phyloP scores from a whole-genome alignment of 1,140 invertebrate genomes.

The silkworm (Bombyx mori) region DNA sequence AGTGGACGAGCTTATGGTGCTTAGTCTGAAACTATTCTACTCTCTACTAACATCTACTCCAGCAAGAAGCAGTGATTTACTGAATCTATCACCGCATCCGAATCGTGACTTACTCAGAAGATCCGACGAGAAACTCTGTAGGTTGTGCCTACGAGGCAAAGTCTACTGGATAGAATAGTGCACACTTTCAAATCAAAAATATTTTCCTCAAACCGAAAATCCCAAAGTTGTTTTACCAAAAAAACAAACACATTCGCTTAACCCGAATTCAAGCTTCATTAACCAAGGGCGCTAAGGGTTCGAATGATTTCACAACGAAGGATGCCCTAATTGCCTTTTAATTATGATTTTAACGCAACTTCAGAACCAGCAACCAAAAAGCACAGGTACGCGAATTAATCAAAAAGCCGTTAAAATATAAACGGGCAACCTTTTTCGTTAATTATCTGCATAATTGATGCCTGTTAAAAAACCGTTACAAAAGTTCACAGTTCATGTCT shows the following conservation, averaged over 20 bases:
- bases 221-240: no score
- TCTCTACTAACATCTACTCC: no score
- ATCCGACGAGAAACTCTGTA: no score
- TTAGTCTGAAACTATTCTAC: no score
- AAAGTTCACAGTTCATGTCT: not conserved
- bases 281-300: slow-evolving; percentile 13
- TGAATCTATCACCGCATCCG: no score
- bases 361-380: slow-evolving; percentile 10
- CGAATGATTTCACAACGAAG: slow-evolving; percentile 9
- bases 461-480: not conserved
- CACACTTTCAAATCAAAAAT: no score
- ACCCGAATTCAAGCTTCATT: slow-evolving; percentile 11
- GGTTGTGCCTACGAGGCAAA: no score
- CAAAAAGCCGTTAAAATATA: slow-evolving; percentile 8
- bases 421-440: slow-evolving; percentile 9
- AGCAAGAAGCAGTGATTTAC: no score
- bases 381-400: slow-evolving; percentile 16
- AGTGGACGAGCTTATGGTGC: no score
- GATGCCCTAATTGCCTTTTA: slow-evolving; percentile 15
- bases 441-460: slow-evolving; percentile 6
- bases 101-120: no score
- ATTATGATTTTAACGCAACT: slow-evolving; percentile 19
- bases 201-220: no score
- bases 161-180: no score
- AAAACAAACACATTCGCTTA: not conserved